Conservation (phyloP, 1,140 invertebrate species). For the Drosophila navojoa region DNA sequence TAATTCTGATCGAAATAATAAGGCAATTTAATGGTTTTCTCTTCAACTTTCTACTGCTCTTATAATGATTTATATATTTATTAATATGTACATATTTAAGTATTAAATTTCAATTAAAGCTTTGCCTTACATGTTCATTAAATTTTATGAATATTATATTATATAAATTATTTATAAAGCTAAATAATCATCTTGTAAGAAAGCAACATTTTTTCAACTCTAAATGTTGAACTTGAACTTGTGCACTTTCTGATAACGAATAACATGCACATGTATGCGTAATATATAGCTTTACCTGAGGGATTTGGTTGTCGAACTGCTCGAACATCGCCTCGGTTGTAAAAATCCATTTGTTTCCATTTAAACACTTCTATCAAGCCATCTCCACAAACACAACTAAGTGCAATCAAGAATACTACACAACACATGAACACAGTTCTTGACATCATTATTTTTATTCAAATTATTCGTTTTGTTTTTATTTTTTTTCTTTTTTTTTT, state of each 20-base stretch:
- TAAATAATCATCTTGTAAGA: too few species aligned
- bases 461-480: background rate
- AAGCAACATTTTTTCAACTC: too few species aligned
- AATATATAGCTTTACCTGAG: constrained; percentile 39
- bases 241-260: constrained; percentile 5
- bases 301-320: constrained; percentile 15
- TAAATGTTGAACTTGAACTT: background rate
- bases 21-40: too few species aligned
- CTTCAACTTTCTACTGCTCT: too few species aligned
- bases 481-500: background rate
- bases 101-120: too few species aligned
- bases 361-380: constrained; percentile 83
- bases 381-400: constrained; percentile 35
- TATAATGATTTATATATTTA: too few species aligned
- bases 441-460: constrained; percentile 40
- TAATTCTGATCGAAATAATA: too few species aligned
- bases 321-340: constrained; percentile 66
- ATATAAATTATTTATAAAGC: too few species aligned
- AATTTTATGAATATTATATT: too few species aligned
- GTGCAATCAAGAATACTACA: constrained; percentile 29
- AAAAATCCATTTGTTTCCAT: constrained; percentile 84
- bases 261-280: background rate
- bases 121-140: too few species aligned
- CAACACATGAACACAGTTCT: constrained; percentile 31
- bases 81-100: too few species aligned